Conservation (phyloP, 2,113 vertebrate species). For the Isichthys henryi region DNA sequence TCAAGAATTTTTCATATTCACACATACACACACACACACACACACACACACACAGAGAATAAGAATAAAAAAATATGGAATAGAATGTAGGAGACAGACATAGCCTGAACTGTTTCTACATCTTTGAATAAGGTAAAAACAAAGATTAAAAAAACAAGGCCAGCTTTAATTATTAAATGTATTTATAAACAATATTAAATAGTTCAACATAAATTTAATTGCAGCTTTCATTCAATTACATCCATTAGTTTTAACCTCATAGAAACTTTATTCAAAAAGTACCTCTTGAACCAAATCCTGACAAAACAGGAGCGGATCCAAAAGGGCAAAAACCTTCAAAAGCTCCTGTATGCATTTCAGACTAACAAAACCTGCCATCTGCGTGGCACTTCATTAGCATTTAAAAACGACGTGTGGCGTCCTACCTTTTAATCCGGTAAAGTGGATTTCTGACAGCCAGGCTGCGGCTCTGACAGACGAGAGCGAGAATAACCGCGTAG, state of each 20-base stretch:
- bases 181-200: background rate
- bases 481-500: conserved; percentile 57
- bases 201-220: background rate
- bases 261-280: conserved; percentile 9
- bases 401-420: conserved; percentile 12
- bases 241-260: background rate
- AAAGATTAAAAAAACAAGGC: background rate
- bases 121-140: background rate
- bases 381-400: background rate
- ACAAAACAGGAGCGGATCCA: background rate
- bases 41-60: no score
- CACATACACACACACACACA: background rate
- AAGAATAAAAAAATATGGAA: background rate
- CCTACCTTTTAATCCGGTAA: conserved; percentile 73
- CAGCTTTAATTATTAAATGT: background rate
- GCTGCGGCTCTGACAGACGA: conserved; percentile 63
- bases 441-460: conserved; percentile 57
- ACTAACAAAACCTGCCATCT: background rate
- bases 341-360: background rate
- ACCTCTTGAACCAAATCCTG: background rate
- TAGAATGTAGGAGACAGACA: background rate
- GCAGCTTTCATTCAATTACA: background rate
- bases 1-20: background rate
- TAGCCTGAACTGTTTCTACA: background rate
- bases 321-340: background rate